phyloP scores from a whole-genome alignment of 1,140 invertebrate species.

The Aradophagus sp. region DNA sequence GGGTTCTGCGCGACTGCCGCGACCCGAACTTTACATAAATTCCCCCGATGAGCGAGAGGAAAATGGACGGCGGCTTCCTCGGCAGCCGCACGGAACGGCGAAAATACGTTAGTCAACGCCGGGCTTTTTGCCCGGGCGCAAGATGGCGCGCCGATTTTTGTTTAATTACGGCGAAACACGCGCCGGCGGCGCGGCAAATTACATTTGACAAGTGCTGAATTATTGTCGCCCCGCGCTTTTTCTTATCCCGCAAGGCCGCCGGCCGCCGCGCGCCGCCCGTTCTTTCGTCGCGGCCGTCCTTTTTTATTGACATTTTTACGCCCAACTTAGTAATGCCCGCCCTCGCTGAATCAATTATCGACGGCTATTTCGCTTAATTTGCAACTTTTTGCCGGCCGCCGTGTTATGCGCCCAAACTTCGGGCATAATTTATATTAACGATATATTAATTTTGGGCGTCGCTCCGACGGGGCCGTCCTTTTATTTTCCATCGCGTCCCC shows the following conservation, averaged over 20 bases:
- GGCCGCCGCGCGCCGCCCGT: too few relatives aligned
- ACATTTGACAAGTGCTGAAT: conserved; percentile 28
- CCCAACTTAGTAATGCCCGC: conserved; percentile 11
- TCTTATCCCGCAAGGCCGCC: not conserved
- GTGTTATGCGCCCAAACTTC: conserved; percentile 20
- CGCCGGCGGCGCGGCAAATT: conserved; percentile 7
- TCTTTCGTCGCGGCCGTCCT: too few relatives aligned
- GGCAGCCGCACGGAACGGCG: conserved; percentile 27
- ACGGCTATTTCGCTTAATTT: conserved; percentile 34
- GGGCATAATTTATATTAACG: conserved; percentile 40
- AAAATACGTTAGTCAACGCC: conserved; percentile 47
- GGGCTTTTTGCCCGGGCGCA: conserved; percentile 18
- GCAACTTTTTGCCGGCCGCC: conserved; percentile 6
- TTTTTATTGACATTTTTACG: conserved; percentile 13
- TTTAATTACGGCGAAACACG: conserved; percentile 38
- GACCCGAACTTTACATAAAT: conserved; percentile 58
- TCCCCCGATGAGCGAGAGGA: conserved; percentile 54
- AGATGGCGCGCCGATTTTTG: conserved; percentile 43
- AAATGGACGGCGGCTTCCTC: conserved; percentile 47
- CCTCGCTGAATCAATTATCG: conserved; percentile 44
- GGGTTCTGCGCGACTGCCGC: conserved; percentile 42
- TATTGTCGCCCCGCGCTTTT: conserved; percentile 17
- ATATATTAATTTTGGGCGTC: conserved; percentile 31
- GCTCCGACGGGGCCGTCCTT: too few relatives aligned
- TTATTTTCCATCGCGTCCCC: too few relatives aligned